Conservation (phyloP, 1,140 invertebrate species). For the Apis florea region DNA sequence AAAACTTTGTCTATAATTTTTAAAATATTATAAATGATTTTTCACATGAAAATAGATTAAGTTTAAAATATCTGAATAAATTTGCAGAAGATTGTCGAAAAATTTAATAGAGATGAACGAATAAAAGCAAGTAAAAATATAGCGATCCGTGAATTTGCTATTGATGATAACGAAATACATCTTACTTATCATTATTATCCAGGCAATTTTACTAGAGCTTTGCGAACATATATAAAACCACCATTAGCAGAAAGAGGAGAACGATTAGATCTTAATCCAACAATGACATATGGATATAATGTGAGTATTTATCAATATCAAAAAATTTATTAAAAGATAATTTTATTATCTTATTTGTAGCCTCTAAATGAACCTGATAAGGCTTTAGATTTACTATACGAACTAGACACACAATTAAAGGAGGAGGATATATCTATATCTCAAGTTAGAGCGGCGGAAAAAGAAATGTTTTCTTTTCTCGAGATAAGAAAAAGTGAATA, state of each 20-base stretch:
- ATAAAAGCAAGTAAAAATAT: slow-evolving; percentile 83
- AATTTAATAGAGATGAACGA: slow-evolving; percentile 82
- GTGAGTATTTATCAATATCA: slow-evolving; percentile 72
- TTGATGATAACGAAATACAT: slow-evolving; percentile 83
- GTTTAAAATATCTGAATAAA: neutral
- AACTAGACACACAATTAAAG: slow-evolving; percentile 79
- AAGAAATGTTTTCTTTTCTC: slow-evolving; percentile 78
- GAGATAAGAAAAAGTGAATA: slow-evolving; percentile 77
- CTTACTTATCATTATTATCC: slow-evolving; percentile 86
- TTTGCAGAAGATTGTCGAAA: slow-evolving; percentile 83
- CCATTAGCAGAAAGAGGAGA: slow-evolving; percentile 84
- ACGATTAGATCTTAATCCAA: slow-evolving; percentile 82
- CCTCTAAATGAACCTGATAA: slow-evolving; percentile 81
- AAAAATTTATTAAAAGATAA: neutral
- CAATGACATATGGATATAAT: slow-evolving; percentile 84
- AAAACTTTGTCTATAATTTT: neutral
- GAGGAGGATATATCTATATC: slow-evolving; percentile 79
- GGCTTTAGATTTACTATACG: slow-evolving; percentile 83
- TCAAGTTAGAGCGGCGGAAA: slow-evolving; percentile 79
- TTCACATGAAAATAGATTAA: neutral
- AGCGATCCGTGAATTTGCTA: slow-evolving; percentile 83
- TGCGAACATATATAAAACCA: slow-evolving; percentile 84
- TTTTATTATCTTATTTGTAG: slow-evolving; percentile 63
- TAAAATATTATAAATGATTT: neutral
- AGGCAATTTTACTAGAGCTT: slow-evolving; percentile 85